Evolutionary conservation across 2,888 invertebrate genomes (phyloP).

Genomic region (Cataglyphis rosenhaueri): DNA sequence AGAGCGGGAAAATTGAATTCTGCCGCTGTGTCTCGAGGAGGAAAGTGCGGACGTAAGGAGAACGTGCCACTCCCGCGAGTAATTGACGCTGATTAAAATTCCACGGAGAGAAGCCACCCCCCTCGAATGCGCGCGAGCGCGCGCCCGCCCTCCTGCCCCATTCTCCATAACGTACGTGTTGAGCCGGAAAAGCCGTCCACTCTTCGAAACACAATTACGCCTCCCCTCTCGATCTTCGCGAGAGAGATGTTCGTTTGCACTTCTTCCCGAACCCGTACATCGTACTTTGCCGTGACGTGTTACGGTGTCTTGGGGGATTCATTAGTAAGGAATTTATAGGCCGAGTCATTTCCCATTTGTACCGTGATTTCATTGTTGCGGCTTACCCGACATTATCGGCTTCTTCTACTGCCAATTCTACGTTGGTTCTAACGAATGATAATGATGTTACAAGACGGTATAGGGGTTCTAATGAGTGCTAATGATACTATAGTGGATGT

Average conservation of each 20-base stretch:
- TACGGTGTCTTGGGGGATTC: slow-evolving; percentile 37
- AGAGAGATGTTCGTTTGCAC: slow-evolving; percentile 20
- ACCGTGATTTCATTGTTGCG: slow-evolving; percentile 45
- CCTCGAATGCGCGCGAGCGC: neutral
- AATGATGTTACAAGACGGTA: slow-evolving; percentile 9
- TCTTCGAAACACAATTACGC: slow-evolving; percentile 60
- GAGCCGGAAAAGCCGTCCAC: slow-evolving; percentile 64
- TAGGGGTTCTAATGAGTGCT: slow-evolving; percentile 6
- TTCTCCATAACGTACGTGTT: slow-evolving; percentile 71
- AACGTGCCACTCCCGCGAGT: slow-evolving; percentile 74
- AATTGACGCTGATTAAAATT: slow-evolving; percentile 82
- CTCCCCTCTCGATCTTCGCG: neutral
- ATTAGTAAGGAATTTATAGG: slow-evolving; percentile 49
- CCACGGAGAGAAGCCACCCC: slow-evolving; percentile 66
- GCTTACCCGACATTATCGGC: slow-evolving; percentile 16
- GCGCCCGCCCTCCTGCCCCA: slow-evolving; percentile 14
- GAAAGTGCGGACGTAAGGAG: slow-evolving; percentile 70
- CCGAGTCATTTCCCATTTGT: slow-evolving; percentile 44
- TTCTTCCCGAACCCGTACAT: slow-evolving; percentile 23
- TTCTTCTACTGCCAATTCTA: neutral
- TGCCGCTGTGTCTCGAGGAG: slow-evolving; percentile 71
- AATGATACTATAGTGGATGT: neutral
- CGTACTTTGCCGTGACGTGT: slow-evolving; percentile 48
- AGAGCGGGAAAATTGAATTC: slow-evolving; percentile 77
- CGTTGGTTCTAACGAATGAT: slow-evolving; percentile 7